Base-by-base conservation (phyloP, 2,797 vertebrate species). In the Labroides dimidiatus region DNA sequence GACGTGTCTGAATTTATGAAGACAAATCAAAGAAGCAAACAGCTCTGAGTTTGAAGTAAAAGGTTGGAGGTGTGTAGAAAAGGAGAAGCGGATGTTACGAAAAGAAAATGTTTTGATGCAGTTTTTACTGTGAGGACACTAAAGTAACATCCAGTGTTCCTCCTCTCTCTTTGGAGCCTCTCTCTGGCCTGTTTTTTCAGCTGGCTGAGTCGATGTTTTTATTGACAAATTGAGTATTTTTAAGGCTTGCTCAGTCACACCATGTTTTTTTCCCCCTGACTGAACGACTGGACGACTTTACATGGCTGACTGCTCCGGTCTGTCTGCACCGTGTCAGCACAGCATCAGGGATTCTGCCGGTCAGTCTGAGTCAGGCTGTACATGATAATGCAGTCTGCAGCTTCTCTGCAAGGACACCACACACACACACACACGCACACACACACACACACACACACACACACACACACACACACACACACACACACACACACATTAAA, bases 331-430 rank as follows among this genome's bases (percentile, higher is more conserved):
- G 57, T 75, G 78, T 77, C 60, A 63, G 61, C 36, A 55, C 19
- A 36, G 52, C 75, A 78, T 80, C 48, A 70, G 76, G 78, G 72
- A 79, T 81, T 80, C 76, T 61, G 53, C 59, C 69, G 69, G 66
- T 72, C 59, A 74, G 61, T 47, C 42, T 55, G 74, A 80, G 74
- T 80, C 71, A 43, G 20, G 51, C 20, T 47, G 44, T 70, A 85
- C 74, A 77, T 65, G 69, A 78, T 85, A 86, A 80, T 82, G 64
- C 72, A 82, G 82, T 83, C 69, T 77, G 69, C 69, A 39, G 37
- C 62, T 24, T 24, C 43, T 21, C 62, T 64, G 20, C 62, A 82
- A 64, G 66, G 63, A 72, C 75, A 72, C 16, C 6, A 55, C 66
- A 30, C 12, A 20, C 47, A 42, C 41, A 50, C 30, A 33, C 30